These are phyloP conservation scores for Vidua chalybeata DNA, from an alignment of 2,113 vertebrate genomes.

Conservation along the genomic window DNA sequence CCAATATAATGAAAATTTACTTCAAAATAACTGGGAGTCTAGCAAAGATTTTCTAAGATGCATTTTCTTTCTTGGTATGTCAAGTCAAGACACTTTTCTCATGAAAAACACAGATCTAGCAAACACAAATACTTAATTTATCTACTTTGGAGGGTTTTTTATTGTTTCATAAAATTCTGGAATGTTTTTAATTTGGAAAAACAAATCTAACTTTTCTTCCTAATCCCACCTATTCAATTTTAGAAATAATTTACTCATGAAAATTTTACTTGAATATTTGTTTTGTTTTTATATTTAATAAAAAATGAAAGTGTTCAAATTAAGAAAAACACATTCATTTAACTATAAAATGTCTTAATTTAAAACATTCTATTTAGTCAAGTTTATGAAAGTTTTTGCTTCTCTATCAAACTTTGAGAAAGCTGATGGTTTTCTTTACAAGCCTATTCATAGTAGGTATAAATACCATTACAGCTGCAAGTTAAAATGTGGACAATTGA, in stretches of 20 bases:
- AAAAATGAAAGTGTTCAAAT: not conserved
- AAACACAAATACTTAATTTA: not conserved
- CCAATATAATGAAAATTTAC: not conserved
- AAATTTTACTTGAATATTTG: not conserved
- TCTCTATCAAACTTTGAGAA: not conserved
- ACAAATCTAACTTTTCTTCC: not conserved
- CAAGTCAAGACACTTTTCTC: not conserved
- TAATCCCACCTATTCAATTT: not conserved
- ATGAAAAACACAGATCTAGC: not conserved
- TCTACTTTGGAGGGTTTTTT: fast-evolving
- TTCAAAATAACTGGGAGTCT: not conserved
- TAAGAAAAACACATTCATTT: not conserved
- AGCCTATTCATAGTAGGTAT: not conserved
- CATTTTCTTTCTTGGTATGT: not conserved
- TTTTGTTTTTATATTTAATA: not conserved
- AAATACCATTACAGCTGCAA: not conserved
- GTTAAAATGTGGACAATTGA: not conserved
- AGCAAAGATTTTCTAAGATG: not conserved
- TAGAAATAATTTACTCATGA: not conserved
- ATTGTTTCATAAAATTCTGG: not conserved
- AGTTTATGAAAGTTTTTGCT: not conserved
- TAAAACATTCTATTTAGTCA: not conserved
- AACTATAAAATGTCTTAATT: not conserved
- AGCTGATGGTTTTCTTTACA: not conserved
- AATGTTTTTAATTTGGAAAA: not conserved